Evolutionary conservation across 2,113 vertebrate genomes (phyloP), one percentile per base, ranked within the genome.

Genomic region (Pachyramphus minor): DNA sequence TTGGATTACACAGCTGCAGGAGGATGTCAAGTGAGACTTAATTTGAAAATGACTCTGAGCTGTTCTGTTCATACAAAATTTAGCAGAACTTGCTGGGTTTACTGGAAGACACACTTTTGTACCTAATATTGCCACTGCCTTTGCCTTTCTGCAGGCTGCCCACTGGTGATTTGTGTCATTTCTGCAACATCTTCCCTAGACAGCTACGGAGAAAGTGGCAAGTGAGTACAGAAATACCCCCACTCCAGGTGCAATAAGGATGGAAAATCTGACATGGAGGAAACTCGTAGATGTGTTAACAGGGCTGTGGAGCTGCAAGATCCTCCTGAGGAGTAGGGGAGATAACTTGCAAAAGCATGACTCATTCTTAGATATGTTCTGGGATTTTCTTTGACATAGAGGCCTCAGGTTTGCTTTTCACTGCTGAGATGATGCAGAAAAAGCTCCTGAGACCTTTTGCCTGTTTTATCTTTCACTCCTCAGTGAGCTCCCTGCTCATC

Each of bases 101-200:
- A 20, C 44, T 33, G 81, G 60, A 45, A 77, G 47, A 24, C 2
- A 9, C 8, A 1, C 17, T 64, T 91, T 72, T 49, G 8, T 80
- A 58, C 30, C 52, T 84, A 17, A 83, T 5, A 2, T 9, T 72
- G 16, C 35, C 17, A 3, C 28, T 11, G 30, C 8, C 13, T 80
- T 64, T 91, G 59, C n/a, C n/a, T 56, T 73, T 66, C 91, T 53
- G 20, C 97, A 99, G 99, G 99, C 19, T 98, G 97, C 76, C 99
- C 99, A 0, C 81, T 99, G 52, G 85, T 99, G 82, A 99, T 99
- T 76, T 99, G 99, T 58, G 87, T 98, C 16, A 97, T 99, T 56
- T 99, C 99, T n/a, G 71, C 99, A n/a, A 97, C 98, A 0, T 98
- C 98, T 1, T 98, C 99, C 42, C 88, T 98, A 55, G 89, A 98